Percentiles rank a stretch among this genome's conserved stretches.
phyloP scores from a whole-genome alignment of 2,113 vertebrate genomes.

The Eulemur macaco region DNA sequence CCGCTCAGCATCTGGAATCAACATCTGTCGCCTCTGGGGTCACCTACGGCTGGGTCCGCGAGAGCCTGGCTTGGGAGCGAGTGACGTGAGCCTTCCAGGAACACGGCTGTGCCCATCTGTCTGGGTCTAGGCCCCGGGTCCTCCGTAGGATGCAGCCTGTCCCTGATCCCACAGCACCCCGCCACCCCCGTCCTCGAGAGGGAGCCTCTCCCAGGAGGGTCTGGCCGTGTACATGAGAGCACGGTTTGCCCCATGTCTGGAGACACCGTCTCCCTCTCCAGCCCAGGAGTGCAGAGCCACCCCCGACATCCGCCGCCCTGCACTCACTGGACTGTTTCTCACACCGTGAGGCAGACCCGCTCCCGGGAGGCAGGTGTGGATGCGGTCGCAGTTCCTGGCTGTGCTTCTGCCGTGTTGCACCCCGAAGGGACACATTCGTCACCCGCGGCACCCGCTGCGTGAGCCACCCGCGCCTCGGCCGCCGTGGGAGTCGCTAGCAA shows the following conservation, averaged over 20 bases:
- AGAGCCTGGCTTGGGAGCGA: background rate
- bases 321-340: background rate
- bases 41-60: background rate
- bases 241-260: background rate
- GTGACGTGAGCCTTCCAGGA: background rate
- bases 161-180: background rate
- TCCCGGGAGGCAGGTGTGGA: fast-evolving
- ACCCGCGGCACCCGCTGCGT: background rate
- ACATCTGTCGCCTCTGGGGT: no score
- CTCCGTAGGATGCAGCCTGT: background rate
- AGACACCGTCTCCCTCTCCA: background rate
- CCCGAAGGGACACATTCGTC: background rate
- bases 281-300: background rate
- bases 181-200: background rate
- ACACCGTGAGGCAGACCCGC: background rate
- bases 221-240: background rate
- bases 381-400: background rate
- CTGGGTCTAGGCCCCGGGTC: background rate
- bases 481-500: fast-evolving
- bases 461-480: no score
- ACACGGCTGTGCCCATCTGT: background rate
- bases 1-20: background rate
- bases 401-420: no score
- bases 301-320: background rate
- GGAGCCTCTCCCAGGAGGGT: background rate